Evolutionary conservation across 2,113 vertebrate genomes (phyloP).

Genomic region (Prochilodus magdalenae): DNA sequence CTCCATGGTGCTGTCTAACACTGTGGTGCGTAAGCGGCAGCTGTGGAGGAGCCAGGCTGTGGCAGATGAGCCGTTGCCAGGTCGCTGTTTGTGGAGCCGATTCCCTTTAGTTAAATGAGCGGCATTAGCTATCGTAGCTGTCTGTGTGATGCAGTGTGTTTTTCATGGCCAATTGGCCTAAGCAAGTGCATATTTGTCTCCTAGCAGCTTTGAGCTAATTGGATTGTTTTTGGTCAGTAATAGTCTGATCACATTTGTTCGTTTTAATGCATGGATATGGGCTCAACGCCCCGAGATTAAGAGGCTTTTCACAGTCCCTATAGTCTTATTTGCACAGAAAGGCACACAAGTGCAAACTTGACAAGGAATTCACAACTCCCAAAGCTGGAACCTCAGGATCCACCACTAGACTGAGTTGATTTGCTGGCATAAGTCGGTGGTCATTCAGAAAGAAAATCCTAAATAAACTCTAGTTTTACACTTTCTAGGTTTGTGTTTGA

Average conservation of each 20-base stretch:
- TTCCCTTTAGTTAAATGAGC: slow-evolving; percentile 69
- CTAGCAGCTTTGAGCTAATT: slow-evolving; percentile 30
- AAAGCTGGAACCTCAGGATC: too few relatives aligned
- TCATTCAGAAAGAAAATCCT: too few relatives aligned
- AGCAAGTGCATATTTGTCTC: slow-evolving; percentile 43
- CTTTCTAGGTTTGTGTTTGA: too few relatives aligned
- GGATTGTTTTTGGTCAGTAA: slow-evolving; percentile 12
- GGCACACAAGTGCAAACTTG: neutral
- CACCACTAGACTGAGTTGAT: too few relatives aligned
- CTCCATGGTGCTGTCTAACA: slow-evolving; percentile 72
- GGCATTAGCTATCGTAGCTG: neutral
- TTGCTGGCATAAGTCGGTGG: too few relatives aligned
- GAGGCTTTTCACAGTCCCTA: neutral
- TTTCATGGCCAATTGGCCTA: slow-evolving; percentile 49
- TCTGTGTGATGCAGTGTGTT: slow-evolving; percentile 45
- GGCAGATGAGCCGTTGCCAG: slow-evolving; percentile 44
- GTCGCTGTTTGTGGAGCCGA: slow-evolving; percentile 70
- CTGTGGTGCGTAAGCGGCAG: slow-evolving; percentile 64
- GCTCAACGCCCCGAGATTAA: neutral
- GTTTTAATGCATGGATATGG: slow-evolving; percentile 2
- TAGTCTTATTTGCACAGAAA: neutral
- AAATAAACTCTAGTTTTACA: too few relatives aligned
- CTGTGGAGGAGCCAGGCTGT: slow-evolving; percentile 69
- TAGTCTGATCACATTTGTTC: slow-evolving; percentile 3
- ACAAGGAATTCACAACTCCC: neutral